Evolutionary conservation across 2,888 invertebrate genomes (phyloP).

Genomic region (Hirtodrosophila confusa): DNA sequence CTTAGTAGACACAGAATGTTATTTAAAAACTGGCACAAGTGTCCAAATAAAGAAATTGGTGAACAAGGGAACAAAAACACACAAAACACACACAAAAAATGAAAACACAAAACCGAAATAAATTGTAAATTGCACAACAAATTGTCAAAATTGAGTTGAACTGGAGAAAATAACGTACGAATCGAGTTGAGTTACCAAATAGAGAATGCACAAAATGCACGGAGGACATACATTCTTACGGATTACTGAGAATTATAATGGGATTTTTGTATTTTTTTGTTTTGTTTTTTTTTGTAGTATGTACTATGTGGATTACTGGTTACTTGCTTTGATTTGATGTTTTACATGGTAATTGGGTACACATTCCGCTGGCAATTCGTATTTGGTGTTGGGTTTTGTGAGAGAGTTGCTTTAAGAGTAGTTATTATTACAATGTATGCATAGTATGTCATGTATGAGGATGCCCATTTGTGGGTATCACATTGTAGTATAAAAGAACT

Average conservation of each 20-base stretch:
- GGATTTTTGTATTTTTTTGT: neutral
- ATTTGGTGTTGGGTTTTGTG: slow-evolving; percentile 16
- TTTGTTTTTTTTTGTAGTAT: slow-evolving; percentile 7
- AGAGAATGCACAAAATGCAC: slow-evolving; percentile 76
- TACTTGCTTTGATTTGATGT: slow-evolving; percentile 71
- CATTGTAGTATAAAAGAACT: slow-evolving; percentile 23
- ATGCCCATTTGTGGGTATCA: slow-evolving; percentile 52
- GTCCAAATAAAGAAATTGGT: slow-evolving; percentile 7
- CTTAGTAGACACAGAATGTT: slow-evolving; percentile 39
- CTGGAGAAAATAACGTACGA: slow-evolving; percentile 23
- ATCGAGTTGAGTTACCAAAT: slow-evolving; percentile 35
- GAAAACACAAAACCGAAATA: slow-evolving; percentile 3
- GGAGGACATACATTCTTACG: slow-evolving; percentile 59
- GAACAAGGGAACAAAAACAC: slow-evolving; percentile 1
- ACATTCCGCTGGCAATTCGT: slow-evolving; percentile 61
- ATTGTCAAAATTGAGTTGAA: slow-evolving; percentile 19
- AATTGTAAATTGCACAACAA: slow-evolving; percentile 4
- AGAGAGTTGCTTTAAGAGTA: slow-evolving; percentile 11
- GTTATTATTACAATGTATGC: slow-evolving; percentile 50
- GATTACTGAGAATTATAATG: slow-evolving; percentile 49
- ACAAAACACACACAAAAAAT: slow-evolving; percentile 18
- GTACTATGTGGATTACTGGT: slow-evolving; percentile 45
- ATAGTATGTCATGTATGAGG: slow-evolving; percentile 18
- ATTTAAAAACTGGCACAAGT: slow-evolving; percentile 12
- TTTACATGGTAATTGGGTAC: slow-evolving; percentile 58